Conservation (phyloP, 2,888 invertebrate species). For the Cartodere bifasciata region DNA sequence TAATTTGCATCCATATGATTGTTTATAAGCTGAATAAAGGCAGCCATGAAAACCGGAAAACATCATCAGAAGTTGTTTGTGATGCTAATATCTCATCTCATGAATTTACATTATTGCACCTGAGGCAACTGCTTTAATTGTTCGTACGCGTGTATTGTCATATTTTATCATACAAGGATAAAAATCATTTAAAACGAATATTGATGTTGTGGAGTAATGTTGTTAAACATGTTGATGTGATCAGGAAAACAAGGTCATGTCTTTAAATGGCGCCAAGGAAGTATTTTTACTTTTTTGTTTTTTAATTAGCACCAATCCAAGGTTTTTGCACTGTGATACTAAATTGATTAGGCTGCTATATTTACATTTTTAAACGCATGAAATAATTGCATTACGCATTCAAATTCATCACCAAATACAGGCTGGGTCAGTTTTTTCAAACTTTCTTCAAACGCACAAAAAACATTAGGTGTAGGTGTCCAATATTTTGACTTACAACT, state of each 20-base stretch:
- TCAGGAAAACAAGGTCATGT: slow-evolving; percentile 17
- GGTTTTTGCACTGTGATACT: no score
- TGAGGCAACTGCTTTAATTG: slow-evolving; percentile 5
- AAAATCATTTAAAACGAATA: slow-evolving; percentile 4
- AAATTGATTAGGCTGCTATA: no score
- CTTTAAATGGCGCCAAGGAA: slow-evolving; percentile 18
- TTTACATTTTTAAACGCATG: no score
- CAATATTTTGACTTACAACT: no score
- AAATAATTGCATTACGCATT: no score
- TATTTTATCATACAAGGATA: slow-evolving; percentile 5
- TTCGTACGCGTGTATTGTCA: slow-evolving; percentile 4
- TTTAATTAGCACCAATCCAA: no score
- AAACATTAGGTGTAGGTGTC: no score
- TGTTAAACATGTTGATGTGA: slow-evolving; percentile 16
- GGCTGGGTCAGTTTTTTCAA: no score
- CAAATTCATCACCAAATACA: no score
- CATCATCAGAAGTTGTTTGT: slow-evolving; percentile 4
- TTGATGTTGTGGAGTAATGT: not conserved
- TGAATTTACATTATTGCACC: slow-evolving; percentile 5
- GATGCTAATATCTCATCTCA: slow-evolving; percentile 5
- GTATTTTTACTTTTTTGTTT: slow-evolving; percentile 8
- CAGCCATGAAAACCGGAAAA: slow-evolving; percentile 3
- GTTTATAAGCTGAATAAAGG: slow-evolving; percentile 1
- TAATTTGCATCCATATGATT: no score
- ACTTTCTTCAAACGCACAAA: no score